Evolutionary conservation across 1,140 invertebrate species (phyloP).

Genomic region (Cyclargus thomasi): DNA sequence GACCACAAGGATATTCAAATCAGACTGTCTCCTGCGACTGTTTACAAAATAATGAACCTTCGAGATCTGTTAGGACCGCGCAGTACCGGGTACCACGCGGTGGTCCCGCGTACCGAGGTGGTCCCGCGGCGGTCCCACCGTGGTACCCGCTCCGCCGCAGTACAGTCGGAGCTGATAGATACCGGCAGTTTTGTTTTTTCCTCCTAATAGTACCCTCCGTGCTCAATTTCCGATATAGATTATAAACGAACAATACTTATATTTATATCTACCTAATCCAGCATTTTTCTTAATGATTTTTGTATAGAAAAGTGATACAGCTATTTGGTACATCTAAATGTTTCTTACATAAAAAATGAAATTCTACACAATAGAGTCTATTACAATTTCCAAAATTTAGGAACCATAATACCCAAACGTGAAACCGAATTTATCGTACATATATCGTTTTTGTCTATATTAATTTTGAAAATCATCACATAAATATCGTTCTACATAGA

Average conservation of each 20-base stretch:
- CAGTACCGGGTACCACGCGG: slow-evolving; percentile 23
- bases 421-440: slow-evolving; percentile 68
- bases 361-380: slow-evolving; percentile 73
- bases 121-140: too few relatives aligned
- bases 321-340: slow-evolving; percentile 73
- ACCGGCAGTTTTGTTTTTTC: slow-evolving; percentile 63
- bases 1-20: slow-evolving; percentile 72
- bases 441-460: slow-evolving; percentile 66
- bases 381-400: slow-evolving; percentile 76
- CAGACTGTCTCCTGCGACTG: slow-evolving; percentile 44
- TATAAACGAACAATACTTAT: slow-evolving; percentile 67
- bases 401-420: slow-evolving; percentile 75
- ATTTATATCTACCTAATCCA: slow-evolving; percentile 66
- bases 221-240: slow-evolving; percentile 60
- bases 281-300: slow-evolving; percentile 60
- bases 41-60: slow-evolving; percentile 60
- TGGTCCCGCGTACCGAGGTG: slow-evolving; percentile 27
- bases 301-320: slow-evolving; percentile 72
- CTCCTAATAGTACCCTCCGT: slow-evolving; percentile 69
- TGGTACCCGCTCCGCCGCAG: too few relatives aligned
- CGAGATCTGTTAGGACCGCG: slow-evolving; percentile 27
- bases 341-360: slow-evolving; percentile 68
- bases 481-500: slow-evolving; percentile 61
- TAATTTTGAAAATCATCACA: slow-evolving; percentile 73
- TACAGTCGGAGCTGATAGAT: slow-evolving; percentile 34